Evolutionary conservation across 2,888 invertebrate genomes (phyloP), one percentile per base, ranked within the genome.

Genomic region (Eucriotettix oculatus): DNA sequence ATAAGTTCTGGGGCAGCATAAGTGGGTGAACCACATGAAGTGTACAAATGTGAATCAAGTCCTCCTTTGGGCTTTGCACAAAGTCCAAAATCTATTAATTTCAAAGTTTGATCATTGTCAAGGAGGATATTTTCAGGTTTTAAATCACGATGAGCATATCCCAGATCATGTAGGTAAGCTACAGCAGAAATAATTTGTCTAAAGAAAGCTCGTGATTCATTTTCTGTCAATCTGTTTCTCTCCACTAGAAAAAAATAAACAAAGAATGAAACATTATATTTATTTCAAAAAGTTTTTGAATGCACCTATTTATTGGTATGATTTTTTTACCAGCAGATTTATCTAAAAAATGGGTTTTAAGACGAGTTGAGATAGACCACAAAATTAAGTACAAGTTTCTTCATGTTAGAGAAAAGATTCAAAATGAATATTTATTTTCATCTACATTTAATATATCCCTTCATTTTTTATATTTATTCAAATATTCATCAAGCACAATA

Each of bases 71-170:
- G 79, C 68, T 83, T 83, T 10, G 89, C 88, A 74, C 89, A 89
- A 54, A 90, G 74, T 16, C 90, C 90, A 77, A 90, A 90, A 71
- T 90, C 90, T 65, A 90, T 90, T 59, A 90, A 72, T 70, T 89
- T 89, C 58, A 90, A 73, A 68, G 84, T 83, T 68, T 87, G 83
- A 56, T 84, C 79, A 66, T 79, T 82, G 72, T 87, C 87, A 58
- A 90, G 73, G 56, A 90, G 73, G 57, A 90, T 79, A 72, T 90
- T 90, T 74, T 90, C 89, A n/a, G 89, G 90, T 73, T 90, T 90
- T 52, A 90, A 75, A 73, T 90, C 90, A 65, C 90, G 74, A 70
- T 90, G 90, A 55, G 86, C 87, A 72, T 84, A 88, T 41, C 89
- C 89, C 66, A 80, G 75, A 64, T 77, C 78, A 69, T 90, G 90